Conservation (phyloP, 2,797 vertebrate genomes). For the Lophius americanus region DNA sequence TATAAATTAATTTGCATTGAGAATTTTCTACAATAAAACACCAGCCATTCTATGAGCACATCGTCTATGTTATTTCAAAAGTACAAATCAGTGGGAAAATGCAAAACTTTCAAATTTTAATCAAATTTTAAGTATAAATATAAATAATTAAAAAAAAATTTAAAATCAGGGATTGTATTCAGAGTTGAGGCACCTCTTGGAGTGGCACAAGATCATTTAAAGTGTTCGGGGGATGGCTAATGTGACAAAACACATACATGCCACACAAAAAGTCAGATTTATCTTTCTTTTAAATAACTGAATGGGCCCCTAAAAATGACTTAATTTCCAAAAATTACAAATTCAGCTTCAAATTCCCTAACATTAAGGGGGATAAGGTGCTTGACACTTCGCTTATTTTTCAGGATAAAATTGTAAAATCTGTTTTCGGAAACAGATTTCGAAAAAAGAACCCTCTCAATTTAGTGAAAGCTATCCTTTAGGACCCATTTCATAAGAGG, state of each 20-base stretch:
- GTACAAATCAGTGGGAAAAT: too few relatives aligned
- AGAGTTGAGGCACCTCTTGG: neutral
- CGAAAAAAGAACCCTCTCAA: neutral
- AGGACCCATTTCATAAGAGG: slow-evolving; percentile 4
- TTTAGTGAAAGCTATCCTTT: too few relatives aligned
- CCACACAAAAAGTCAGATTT: neutral
- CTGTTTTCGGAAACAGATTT: neutral
- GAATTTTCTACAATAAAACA: too few relatives aligned
- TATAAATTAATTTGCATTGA: neutral
- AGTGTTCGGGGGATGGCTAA: neutral
- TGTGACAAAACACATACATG: neutral
- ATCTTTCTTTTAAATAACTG: too few relatives aligned
- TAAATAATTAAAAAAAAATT: neutral
- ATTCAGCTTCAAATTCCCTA: too few relatives aligned
- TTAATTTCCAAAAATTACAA: too few relatives aligned
- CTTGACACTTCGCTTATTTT: neutral
- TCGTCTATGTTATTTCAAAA: too few relatives aligned
- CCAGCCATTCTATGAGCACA: too few relatives aligned
- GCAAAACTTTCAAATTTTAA: too few relatives aligned
- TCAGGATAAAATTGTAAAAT: neutral
- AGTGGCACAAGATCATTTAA: neutral
- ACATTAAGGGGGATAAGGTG: too few relatives aligned
- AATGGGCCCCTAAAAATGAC: too few relatives aligned
- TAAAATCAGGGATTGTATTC: neutral
- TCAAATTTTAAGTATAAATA: neutral